Conservation (phyloP, 2,888 invertebrate species). For the Lepidocyrtoides sp. region DNA sequence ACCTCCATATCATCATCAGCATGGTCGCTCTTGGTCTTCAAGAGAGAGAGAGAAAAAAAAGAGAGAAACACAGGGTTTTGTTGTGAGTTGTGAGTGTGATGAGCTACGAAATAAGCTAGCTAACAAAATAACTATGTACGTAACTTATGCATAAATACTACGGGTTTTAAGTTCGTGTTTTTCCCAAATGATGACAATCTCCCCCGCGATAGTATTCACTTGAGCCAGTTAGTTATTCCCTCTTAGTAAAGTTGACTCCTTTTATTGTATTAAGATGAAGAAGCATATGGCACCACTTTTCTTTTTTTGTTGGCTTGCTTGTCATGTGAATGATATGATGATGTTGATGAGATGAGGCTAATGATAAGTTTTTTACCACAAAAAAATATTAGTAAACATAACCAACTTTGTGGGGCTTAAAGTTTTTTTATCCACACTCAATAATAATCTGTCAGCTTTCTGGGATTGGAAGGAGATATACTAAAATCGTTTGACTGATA, state of each 20-base stretch:
- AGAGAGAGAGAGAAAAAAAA: constrained; percentile 15
- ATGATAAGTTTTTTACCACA: constrained; percentile 13
- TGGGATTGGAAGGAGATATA: too few relatives aligned
- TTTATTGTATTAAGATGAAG: constrained; percentile 28
- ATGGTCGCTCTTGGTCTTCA: constrained; percentile 9
- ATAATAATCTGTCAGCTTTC: too few relatives aligned
- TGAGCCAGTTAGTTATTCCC: neutral
- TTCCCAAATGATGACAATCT: constrained; percentile 35
- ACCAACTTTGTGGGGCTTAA: too few relatives aligned
- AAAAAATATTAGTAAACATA: constrained; percentile 1
- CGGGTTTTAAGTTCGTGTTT: too few relatives aligned
- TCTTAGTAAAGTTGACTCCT: neutral
- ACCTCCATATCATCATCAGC: constrained; percentile 41
- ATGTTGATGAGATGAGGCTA: neutral
- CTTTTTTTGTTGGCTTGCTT: constrained; percentile 21
- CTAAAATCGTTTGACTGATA: too few relatives aligned
- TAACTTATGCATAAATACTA: too few relatives aligned
- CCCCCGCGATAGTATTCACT: constrained; percentile 33
- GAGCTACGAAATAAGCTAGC: neutral
- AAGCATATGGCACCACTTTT: constrained; percentile 57
- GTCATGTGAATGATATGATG: constrained; percentile 47
- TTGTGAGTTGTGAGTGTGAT: neutral
- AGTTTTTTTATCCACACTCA: too few relatives aligned
- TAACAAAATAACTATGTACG: too few relatives aligned
- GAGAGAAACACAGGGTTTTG: neutral